A percentile compares a stretch with the other conserved stretches of the same genome.
Evolutionary conservation across 2,113 vertebrate species (phyloP).

Genomic region (Propithecus coquereli): DNA sequence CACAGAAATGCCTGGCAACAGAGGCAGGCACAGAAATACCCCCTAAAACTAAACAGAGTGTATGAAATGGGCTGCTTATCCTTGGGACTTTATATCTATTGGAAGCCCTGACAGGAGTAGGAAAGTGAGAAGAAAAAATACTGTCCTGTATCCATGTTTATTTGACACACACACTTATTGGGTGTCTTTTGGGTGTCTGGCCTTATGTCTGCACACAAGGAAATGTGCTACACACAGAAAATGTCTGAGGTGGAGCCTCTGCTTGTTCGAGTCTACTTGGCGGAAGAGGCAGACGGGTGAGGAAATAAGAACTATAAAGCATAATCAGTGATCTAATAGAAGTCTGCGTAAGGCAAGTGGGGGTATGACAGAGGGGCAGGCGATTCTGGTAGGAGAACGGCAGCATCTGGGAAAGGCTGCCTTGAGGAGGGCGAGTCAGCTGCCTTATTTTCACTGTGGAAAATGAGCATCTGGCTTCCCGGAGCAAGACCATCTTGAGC

Average conservation of each 20-base stretch:
- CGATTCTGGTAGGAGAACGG: background rate
- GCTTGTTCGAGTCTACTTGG: background rate
- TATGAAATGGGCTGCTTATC: background rate
- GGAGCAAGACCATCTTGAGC: background rate
- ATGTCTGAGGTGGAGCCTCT: background rate
- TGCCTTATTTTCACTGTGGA: background rate
- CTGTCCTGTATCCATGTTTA: background rate
- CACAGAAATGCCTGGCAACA: background rate
- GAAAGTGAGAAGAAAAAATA: background rate
- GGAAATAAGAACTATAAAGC: background rate
- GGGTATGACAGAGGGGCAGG: background rate
- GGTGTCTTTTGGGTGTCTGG: background rate
- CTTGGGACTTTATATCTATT: background rate
- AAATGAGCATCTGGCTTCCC: background rate
- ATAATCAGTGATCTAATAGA: background rate
- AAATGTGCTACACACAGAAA: background rate
- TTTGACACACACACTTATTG: background rate
- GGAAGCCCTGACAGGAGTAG: background rate
- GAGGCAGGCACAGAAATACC: background rate
- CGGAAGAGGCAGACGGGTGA: background rate
- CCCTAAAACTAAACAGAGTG: background rate
- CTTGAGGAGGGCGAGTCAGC: too few relatives aligned
- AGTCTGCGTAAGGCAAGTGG: background rate
- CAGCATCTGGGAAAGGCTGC: background rate
- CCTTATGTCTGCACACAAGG: background rate